Conservation (phyloP, 2,113 vertebrate species). For the Vidua chalybeata region DNA sequence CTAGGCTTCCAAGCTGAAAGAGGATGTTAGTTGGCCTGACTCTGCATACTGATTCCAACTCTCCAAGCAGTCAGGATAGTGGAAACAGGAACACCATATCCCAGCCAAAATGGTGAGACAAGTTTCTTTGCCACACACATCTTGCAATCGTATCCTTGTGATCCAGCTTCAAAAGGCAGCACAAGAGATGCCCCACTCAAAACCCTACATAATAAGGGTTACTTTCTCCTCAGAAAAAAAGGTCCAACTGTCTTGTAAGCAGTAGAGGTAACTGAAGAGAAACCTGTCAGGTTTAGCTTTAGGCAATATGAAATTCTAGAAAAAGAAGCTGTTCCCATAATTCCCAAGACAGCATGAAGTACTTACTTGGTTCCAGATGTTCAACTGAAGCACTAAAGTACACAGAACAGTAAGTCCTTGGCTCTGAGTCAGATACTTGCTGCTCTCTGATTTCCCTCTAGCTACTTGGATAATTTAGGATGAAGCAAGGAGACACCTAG, state of each 20-base stretch:
- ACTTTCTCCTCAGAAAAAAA: neutral
- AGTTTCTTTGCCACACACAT: neutral
- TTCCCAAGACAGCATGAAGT: neutral
- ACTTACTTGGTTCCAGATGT: constrained; percentile 31
- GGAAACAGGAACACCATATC: neutral
- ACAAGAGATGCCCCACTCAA: neutral
- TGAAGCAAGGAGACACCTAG: neutral
- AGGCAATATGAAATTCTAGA: neutral
- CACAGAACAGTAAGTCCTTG: neutral
- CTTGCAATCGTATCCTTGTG: rapidly evolving
- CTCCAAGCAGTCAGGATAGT: neutral
- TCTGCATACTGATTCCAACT: neutral
- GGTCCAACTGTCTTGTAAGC: neutral
- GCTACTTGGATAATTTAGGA: neutral
- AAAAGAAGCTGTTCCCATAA: neutral
- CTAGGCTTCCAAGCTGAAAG: neutral
- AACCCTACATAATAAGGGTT: neutral
- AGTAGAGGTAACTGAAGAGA: neutral
- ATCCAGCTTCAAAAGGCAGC: neutral
- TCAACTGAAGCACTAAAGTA: neutral
- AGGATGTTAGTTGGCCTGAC: neutral
- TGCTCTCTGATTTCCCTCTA: neutral
- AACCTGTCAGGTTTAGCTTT: neutral
- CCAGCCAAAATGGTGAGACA: neutral
- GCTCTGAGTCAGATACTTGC: neutral